These are phyloP conservation scores for Cladopsammia gracilis DNA, from an alignment of 64 coral and sea anemone species.

Conservation along the genomic window DNA sequence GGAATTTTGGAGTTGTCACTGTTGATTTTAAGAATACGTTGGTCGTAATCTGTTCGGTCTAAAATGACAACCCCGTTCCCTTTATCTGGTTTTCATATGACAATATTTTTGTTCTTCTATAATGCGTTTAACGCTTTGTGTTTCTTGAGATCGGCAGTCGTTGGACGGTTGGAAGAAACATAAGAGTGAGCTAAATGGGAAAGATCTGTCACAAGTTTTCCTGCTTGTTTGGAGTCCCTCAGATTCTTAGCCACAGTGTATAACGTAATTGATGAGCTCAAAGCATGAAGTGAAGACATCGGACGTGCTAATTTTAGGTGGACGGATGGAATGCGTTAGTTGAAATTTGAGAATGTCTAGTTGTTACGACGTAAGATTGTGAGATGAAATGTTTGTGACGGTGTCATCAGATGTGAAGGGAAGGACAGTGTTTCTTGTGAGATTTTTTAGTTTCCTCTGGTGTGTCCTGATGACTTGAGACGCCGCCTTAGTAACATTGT, in stretches of 20 bases:
- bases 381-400: background rate
- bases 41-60: background rate
- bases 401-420: background rate
- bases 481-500: background rate
- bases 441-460: background rate
- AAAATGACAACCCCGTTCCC: conserved; percentile 44
- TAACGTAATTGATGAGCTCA: conserved; percentile 31
- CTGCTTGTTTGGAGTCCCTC: background rate
- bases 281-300: conserved; percentile 38
- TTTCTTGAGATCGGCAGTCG: conserved; percentile 12
- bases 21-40: background rate
- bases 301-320: background rate
- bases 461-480: background rate
- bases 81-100: conserved; percentile 34
- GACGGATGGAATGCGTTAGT: background rate
- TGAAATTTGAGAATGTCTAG: background rate
- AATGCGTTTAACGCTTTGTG: conserved; percentile 23
- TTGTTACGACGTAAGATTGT: background rate
- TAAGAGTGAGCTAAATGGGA: conserved; percentile 58
- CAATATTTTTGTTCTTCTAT: conserved; percentile 33
- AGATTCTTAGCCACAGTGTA: conserved; percentile 43
- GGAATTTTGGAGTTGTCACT: too few relatives aligned
- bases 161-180: too few relatives aligned
- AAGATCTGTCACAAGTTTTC: conserved; percentile 47
- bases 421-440: background rate